Base-by-base conservation (phyloP, 2,113 vertebrate genomes). In the Ornithorhynchus anatinus region DNA sequence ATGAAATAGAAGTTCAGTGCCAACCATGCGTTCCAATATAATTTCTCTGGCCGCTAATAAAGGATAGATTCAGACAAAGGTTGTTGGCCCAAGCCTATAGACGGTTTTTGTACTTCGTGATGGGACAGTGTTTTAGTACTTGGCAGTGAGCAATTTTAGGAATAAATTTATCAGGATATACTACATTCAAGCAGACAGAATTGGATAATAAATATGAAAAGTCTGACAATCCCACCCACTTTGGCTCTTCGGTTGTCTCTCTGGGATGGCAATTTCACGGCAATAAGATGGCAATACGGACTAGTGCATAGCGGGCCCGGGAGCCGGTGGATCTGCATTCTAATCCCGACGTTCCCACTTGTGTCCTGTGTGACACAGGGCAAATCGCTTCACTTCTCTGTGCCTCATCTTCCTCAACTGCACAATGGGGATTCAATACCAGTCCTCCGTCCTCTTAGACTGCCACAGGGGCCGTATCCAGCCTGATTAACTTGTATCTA, bases 151-250 rank as follows among this genome's bases (percentile, higher is more conserved):
- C 47, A 79, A 83, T 69, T 63, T 47, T 42, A 31, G 58, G 48
- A 54, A 83, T 87, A 87, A 79, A 87, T 81, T 74, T 81, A 75
- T 79, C 77, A 79, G 45, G 37, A 7, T 10, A 25, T 59, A 60
- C 79, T 87, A 79, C 76, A 85, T 85, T 69, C 66, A 72, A 42
- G 53, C 27, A 48, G 42, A 79, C 35, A 45, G 59, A 85, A 77
- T 72, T 66, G 74, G 57, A 75, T 63, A 72, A 85, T 69, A 75
- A 81, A 85, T 81, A 77, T 63, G 11, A 81, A 79, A 77, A 79
- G 38, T 79, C 48, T 57, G 66, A 81, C 54, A 23, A 79, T 79
- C 77, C 77, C 77, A 81, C 77, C 62, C 33, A 72, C 66, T 79
- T 57, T 72, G 72, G 51, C 56, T 73, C 42, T 16, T 57, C 38